phyloP scores from a whole-genome alignment of 2,888 invertebrate genomes.

The Prionchulus punctatus region DNA sequence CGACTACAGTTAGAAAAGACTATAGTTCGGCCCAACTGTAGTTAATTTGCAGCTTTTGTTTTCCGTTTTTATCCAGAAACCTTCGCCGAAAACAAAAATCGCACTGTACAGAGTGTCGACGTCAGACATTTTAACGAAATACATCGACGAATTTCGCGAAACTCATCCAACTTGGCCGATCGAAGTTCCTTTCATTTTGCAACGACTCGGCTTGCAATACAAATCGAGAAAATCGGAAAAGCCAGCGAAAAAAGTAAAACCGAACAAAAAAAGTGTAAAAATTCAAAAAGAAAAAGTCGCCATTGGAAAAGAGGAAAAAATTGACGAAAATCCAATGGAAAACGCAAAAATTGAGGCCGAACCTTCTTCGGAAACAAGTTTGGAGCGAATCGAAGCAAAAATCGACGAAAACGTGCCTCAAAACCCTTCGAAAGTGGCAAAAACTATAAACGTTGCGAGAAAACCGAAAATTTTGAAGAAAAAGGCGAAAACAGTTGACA shows the following conservation, averaged over 20 bases:
- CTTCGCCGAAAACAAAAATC: neutral
- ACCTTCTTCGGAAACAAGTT: neutral
- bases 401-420: neutral
- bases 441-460: neutral
- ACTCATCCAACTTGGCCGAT: neutral
- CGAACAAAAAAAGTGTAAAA: neutral
- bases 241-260: neutral
- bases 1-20: neutral
- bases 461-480: neutral
- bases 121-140: neutral
- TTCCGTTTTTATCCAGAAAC: neutral
- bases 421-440: neutral
- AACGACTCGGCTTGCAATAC: constrained; percentile 1
- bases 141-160: neutral
- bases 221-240: neutral
- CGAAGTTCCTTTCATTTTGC: constrained; percentile 2
- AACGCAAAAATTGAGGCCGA: neutral
- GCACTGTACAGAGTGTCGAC: neutral
- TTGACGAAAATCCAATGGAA: neutral
- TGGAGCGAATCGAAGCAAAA: neutral
- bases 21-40: neutral
- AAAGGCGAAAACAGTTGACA: neutral
- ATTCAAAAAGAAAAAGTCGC: neutral
- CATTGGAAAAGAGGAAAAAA: neutral
- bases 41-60: neutral